phyloP scores from a whole-genome alignment of 2,888 invertebrate genomes.

The Drosophila peninsularis region DNA sequence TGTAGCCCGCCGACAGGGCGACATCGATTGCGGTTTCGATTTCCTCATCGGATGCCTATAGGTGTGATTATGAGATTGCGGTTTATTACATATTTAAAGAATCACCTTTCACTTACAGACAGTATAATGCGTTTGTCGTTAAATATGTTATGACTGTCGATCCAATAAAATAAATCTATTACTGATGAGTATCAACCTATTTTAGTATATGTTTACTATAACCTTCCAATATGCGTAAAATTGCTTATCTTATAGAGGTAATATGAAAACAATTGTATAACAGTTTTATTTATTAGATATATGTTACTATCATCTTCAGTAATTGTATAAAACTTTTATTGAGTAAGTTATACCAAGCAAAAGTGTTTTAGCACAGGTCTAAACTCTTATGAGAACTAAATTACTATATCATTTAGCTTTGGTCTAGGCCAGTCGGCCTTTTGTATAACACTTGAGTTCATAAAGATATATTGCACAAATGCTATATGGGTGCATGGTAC shows the following conservation, averaged over 20 bases:
- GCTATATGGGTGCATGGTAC: no score
- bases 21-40: slow-evolving; percentile 88
- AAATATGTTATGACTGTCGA: not conserved
- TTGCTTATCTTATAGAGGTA: not conserved
- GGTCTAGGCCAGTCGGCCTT: no score
- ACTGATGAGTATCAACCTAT: not conserved
- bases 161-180: not conserved
- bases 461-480: no score
- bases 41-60: slow-evolving; percentile 88
- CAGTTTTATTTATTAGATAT: not conserved
- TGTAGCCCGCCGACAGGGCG: slow-evolving; percentile 91
- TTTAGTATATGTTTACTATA: not conserved
- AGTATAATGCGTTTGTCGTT: not conserved
- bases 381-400: not conserved
- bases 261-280: not conserved
- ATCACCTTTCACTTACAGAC: not conserved
- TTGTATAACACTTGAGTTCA: no score
- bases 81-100: slow-evolving; percentile 17
- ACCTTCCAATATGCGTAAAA: not conserved
- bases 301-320: not conserved
- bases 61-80: slow-evolving; percentile 32
- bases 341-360: no score
- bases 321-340: not conserved
- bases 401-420: not conserved
- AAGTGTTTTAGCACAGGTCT: not conserved